Evolutionary conservation across 1,140 invertebrate species (phyloP).

Genomic region (Papilio aristodemus): DNA sequence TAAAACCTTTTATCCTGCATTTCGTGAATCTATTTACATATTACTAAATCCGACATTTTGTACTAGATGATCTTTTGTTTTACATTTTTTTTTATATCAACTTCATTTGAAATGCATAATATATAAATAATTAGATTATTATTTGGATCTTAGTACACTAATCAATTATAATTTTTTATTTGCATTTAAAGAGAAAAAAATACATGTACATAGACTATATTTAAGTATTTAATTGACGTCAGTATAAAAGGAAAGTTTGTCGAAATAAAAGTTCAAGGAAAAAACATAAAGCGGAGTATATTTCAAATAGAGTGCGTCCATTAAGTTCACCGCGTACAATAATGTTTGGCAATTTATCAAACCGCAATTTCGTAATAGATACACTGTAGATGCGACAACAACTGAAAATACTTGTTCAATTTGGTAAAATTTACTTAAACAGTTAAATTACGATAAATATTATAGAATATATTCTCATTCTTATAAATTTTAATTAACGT

Average conservation of each 20-base stretch:
- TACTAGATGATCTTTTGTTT: no score
- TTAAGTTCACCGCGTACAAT: slow-evolving; percentile 77
- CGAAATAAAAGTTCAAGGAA: slow-evolving; percentile 40
- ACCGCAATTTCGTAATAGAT: slow-evolving; percentile 79
- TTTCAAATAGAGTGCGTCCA: slow-evolving; percentile 71
- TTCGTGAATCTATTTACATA: background rate
- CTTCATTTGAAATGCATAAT: no score
- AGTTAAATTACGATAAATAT: no score
- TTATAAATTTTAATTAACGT: background rate
- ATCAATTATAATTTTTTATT: no score
- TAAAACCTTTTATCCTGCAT: slow-evolving; percentile 9
- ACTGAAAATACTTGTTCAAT: slow-evolving; percentile 67
- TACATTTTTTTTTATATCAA: no score
- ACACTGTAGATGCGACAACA: slow-evolving; percentile 67
- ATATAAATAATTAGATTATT: no score
- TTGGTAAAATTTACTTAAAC: slow-evolving; percentile 36
- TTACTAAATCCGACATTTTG: background rate
- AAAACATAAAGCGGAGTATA: slow-evolving; percentile 42
- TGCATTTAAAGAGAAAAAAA: no score
- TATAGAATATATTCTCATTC: no score
- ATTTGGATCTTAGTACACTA: no score
- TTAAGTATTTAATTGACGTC: slow-evolving; percentile 11
- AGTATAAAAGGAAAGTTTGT: slow-evolving; percentile 11
- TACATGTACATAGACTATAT: no score
- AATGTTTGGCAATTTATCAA: slow-evolving; percentile 80